phyloP scores from a whole-genome alignment of 2,888 invertebrate species.

The Amitus sp. region DNA sequence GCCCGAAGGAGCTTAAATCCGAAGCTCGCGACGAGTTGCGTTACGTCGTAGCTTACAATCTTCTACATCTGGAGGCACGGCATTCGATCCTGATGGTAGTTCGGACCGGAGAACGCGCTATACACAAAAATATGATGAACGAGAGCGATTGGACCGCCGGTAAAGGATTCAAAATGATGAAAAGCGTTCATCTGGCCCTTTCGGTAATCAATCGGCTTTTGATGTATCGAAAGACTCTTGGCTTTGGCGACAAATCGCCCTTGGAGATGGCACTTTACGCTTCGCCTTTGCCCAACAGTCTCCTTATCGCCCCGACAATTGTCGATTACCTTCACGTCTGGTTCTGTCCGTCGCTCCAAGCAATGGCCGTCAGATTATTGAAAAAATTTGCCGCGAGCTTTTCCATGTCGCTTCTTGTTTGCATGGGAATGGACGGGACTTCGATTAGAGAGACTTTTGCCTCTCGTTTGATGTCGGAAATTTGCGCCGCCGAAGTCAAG shows the following conservation, averaged over 20 bases:
- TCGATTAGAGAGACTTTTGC: conserved; percentile 70
- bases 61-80: conserved; percentile 60
- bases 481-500: conserved; percentile 66
- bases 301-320: conserved; percentile 68
- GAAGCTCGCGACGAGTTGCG: conserved; percentile 59
- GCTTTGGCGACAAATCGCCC: conserved; percentile 56
- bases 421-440: conserved; percentile 71
- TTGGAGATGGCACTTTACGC: conserved; percentile 63
- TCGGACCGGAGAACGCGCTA: conserved; percentile 57
- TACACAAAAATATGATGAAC: conserved; percentile 61
- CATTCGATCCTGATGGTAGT: conserved; percentile 61
- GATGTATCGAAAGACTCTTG: conserved; percentile 60
- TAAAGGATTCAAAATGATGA: conserved; percentile 61
- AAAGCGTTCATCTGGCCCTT: conserved; percentile 61
- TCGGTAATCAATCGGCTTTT: conserved; percentile 62
- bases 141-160: conserved; percentile 64
- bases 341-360: conserved; percentile 69
- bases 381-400: conserved; percentile 69
- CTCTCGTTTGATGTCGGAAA: conserved; percentile 68
- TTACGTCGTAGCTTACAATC: conserved; percentile 60
- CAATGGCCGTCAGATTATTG: conserved; percentile 69
- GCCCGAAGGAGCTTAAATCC: too few relatives aligned
- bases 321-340: conserved; percentile 71
- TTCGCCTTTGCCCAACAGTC: conserved; percentile 60
- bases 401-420: conserved; percentile 71